A percentile compares a stretch with the other conserved stretches of the same genome.
These are phyloP conservation scores for Oscheius sp. DNA, from an alignment of 2,888 invertebrate genomes.

Conservation along the genomic window DNA sequence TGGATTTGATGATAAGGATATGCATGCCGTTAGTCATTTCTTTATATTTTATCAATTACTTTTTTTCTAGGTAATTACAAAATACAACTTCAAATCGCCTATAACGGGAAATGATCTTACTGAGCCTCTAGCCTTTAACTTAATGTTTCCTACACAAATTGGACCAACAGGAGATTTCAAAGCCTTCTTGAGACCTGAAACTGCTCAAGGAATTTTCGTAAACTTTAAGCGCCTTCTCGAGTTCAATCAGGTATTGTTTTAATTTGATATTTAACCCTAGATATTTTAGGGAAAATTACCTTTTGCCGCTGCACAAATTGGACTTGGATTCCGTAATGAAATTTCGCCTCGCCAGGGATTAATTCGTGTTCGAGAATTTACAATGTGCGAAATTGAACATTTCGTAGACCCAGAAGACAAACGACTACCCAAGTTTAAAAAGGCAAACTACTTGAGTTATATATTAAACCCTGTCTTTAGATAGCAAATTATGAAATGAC, in stretches of 20 bases:
- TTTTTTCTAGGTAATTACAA: slow-evolving; percentile 76
- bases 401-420: slow-evolving; percentile 93
- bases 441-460: slow-evolving; percentile 73
- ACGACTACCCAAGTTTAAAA: slow-evolving; percentile 86
- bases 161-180: slow-evolving; percentile 94
- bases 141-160: slow-evolving; percentile 98
- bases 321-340: slow-evolving; percentile 97
- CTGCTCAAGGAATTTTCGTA: slow-evolving; percentile 99
- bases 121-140: slow-evolving; percentile 95
- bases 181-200: slow-evolving; percentile 90
- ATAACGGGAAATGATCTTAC: slow-evolving; percentile 90
- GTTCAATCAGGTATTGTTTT: slow-evolving; percentile 85
- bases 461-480: slow-evolving; percentile 11
- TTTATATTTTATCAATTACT: background rate
- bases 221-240: slow-evolving; percentile 96
- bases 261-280: background rate
- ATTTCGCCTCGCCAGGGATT: slow-evolving; percentile 85
- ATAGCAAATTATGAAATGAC: slow-evolving; percentile 79
- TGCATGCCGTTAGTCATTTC: slow-evolving; percentile 48
- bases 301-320: slow-evolving; percentile 98
- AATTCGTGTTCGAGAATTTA: slow-evolving; percentile 81
- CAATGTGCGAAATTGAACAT: slow-evolving; percentile 97
- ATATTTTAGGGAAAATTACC: slow-evolving; percentile 74
- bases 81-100: slow-evolving; percentile 93
- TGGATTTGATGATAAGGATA: slow-evolving; percentile 66